Conservation (phyloP, 2,113 vertebrate genomes). For the Megatriorchis doriae region DNA sequence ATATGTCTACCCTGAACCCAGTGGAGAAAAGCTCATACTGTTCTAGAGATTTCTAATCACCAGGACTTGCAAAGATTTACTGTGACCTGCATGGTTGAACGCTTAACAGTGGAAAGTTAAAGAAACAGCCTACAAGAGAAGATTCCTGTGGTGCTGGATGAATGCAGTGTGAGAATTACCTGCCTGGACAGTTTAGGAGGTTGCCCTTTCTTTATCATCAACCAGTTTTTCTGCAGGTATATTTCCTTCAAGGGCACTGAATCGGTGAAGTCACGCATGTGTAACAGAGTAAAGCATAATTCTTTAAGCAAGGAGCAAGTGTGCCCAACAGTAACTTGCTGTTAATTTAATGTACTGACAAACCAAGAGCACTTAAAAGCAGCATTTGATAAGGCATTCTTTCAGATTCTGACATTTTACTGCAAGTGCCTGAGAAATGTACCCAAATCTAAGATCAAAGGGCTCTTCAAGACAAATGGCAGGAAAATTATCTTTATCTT, state of each 20-base stretch:
- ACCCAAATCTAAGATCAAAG: background rate
- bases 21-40: background rate
- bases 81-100: background rate
- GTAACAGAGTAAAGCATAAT: background rate
- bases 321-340: background rate
- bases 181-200: background rate
- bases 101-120: background rate
- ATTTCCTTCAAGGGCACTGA: too few species aligned
- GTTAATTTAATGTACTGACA: background rate
- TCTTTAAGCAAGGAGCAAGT: background rate
- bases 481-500: background rate
- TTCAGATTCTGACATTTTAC: background rate
- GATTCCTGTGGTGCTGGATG: background rate
- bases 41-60: background rate
- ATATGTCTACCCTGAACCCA: background rate
- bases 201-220: background rate
- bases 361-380: background rate
- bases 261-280: fast-evolving
- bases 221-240: background rate
- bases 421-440: background rate
- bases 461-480: background rate
- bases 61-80: background rate
- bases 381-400: background rate
- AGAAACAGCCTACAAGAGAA: background rate
- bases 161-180: background rate